Evolutionary conservation across 1,140 invertebrate species (phyloP).

Genomic region (Drosophila repletoides): DNA sequence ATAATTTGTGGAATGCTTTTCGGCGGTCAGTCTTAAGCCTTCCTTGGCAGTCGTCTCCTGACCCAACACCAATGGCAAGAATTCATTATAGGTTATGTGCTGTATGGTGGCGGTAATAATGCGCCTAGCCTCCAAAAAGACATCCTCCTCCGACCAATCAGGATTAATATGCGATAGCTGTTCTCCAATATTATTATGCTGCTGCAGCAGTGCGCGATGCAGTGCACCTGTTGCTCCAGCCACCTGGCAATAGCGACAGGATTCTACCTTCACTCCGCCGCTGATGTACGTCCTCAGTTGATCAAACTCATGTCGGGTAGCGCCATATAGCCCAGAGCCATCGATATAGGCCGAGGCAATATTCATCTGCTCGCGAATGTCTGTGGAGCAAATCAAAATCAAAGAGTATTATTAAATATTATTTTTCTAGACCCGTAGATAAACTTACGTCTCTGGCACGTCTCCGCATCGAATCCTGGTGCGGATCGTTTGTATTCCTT

Average conservation of each 20-base stretch:
- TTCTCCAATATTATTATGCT: slow-evolving; percentile 93
- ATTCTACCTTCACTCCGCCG: slow-evolving; percentile 86
- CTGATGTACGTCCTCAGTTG: slow-evolving; percentile 89
- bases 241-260: slow-evolving; percentile 84
- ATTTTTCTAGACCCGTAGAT: not conserved
- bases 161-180: slow-evolving; percentile 88
- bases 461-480: slow-evolving; percentile 86
- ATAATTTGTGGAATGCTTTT: slow-evolving; percentile 85
- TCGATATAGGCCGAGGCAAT: slow-evolving; percentile 93
- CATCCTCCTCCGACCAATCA: slow-evolving; percentile 92
- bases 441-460: slow-evolving; percentile 86
- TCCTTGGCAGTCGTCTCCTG: slow-evolving; percentile 77
- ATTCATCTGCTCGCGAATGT: slow-evolving; percentile 92
- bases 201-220: slow-evolving; percentile 88
- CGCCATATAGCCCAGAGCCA: slow-evolving; percentile 93
- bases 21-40: slow-evolving; percentile 80
- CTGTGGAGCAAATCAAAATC: slow-evolving; percentile 64
- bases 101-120: slow-evolving; percentile 92
- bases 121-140: slow-evolving; percentile 90
- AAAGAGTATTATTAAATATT: not conserved
- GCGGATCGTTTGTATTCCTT: slow-evolving; percentile 90
- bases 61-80: slow-evolving; percentile 90
- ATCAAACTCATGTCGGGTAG: slow-evolving; percentile 86
- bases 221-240: slow-evolving; percentile 84
- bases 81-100: slow-evolving; percentile 93